Conservation (phyloP, 1,140 invertebrate species). For the Drosophila erecta region DNA sequence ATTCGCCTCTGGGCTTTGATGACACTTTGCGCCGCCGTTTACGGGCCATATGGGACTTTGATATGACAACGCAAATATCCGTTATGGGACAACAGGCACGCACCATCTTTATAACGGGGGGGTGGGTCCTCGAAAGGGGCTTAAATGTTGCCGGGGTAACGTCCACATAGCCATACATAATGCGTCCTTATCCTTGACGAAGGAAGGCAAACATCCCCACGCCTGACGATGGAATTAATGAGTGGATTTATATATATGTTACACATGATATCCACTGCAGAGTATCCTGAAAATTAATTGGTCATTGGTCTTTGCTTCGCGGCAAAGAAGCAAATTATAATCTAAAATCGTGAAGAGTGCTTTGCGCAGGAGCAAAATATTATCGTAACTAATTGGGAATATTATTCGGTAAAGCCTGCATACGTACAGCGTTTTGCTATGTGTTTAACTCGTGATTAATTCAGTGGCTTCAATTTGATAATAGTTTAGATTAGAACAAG, state of each 20-base stretch:
- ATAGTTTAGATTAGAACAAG: background rate
- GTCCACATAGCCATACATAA: conserved; percentile 26
- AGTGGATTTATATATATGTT: conserved; percentile 3
- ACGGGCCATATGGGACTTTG: conserved; percentile 84
- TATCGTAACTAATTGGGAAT: no score
- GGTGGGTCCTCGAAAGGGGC: conserved; percentile 9
- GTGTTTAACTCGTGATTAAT: background rate
- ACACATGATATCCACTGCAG: background rate
- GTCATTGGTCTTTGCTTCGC: conserved; percentile 12
- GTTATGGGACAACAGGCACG: conserved; percentile 74
- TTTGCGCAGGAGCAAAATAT: background rate
- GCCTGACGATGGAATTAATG: conserved; percentile 6
- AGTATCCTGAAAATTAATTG: conserved; percentile 12
- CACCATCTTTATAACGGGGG: conserved; percentile 40
- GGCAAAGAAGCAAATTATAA: conserved; percentile 14
- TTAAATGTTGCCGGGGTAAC: conserved; percentile 37
- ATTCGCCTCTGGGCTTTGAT: conserved; percentile 67
- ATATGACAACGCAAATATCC: conserved; percentile 84
- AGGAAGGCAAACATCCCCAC: conserved; percentile 1
- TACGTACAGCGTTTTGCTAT: background rate
- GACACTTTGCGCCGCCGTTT: conserved; percentile 73
- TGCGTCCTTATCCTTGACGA: background rate
- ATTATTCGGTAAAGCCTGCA: background rate
- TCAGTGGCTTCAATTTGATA: no score
- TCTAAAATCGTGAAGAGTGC: background rate